A percentile compares a stretch with the other conserved stretches of the same genome.
Evolutionary conservation across 1,140 invertebrate genomes (phyloP).

Genomic region (Lycorma delicatula): DNA sequence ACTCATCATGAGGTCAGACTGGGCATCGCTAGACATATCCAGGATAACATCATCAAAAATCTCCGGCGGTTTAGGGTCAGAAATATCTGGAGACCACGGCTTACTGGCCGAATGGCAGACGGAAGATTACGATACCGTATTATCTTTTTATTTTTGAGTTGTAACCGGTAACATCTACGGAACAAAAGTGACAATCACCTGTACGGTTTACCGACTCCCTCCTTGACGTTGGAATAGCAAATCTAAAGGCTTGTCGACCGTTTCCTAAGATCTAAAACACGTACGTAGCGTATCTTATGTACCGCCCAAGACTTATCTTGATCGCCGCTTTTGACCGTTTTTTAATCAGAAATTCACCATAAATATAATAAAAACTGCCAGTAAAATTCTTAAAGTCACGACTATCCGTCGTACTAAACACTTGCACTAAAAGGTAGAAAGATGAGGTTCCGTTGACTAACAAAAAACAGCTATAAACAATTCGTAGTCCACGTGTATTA

Average conservation of each 20-base stretch:
- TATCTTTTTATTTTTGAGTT: slow-evolving; percentile 24
- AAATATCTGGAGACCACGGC: slow-evolving; percentile 15
- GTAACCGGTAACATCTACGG: slow-evolving; percentile 17
- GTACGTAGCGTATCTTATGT: slow-evolving; percentile 19
- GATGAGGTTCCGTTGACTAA: too few species aligned
- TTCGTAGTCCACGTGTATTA: too few species aligned
- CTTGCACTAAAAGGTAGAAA: too few species aligned
- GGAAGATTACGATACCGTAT: slow-evolving; percentile 15
- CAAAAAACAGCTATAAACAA: too few species aligned
- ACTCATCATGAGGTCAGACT: too few species aligned
- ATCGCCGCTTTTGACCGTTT: too few species aligned
- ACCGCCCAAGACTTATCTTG: too few species aligned
- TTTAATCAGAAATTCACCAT: too few species aligned
- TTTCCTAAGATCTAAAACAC: slow-evolving; percentile 8
- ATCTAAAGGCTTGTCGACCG: slow-evolving; percentile 1
- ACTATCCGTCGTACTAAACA: too few species aligned
- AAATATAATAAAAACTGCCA: too few species aligned
- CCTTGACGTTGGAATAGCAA: slow-evolving; percentile 12
- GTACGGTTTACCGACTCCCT: slow-evolving; percentile 24
- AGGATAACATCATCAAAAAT: not conserved
- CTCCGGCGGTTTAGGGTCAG: slow-evolving; percentile 16
- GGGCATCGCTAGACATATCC: not conserved
- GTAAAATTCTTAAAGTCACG: too few species aligned
- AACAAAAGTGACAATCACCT: slow-evolving; percentile 26
- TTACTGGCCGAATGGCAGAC: slow-evolving; percentile 15